Percentiles rank a stretch among this genome's conserved stretches.
Evolutionary conservation across 2,888 invertebrate species (phyloP).

Genomic region (Arctia plantaginis): DNA sequence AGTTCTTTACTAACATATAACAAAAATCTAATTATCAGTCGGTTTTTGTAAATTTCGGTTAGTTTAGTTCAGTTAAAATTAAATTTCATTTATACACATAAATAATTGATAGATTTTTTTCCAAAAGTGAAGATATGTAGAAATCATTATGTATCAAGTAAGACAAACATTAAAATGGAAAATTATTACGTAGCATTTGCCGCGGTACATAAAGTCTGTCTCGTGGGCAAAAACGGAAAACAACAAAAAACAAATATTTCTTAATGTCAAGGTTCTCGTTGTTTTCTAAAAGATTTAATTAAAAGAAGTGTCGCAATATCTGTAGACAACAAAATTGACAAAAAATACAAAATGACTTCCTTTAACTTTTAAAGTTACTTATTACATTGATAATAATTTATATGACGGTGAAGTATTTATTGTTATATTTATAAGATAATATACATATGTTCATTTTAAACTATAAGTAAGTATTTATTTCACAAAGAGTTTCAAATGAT

Average conservation of each 20-base stretch:
- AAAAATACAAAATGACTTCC: too few relatives aligned
- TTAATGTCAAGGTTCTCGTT: neutral
- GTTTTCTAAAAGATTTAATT: neutral
- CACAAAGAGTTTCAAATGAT: too few relatives aligned
- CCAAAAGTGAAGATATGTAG: neutral
- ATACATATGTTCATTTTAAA: too few relatives aligned
- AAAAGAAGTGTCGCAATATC: neutral
- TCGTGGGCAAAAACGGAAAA: neutral
- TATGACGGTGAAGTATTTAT: too few relatives aligned
- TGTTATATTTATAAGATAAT: too few relatives aligned
- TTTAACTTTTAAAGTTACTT: too few relatives aligned
- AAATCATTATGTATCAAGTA: neutral
- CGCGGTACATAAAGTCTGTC: neutral
- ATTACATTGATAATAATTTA: too few relatives aligned
- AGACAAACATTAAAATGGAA: neutral
- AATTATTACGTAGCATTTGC: neutral
- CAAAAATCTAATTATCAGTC: neutral
- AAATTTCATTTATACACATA: too few relatives aligned
- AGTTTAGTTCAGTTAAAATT: neutral
- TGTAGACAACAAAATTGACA: too few relatives aligned
- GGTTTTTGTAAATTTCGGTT: neutral
- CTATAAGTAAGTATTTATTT: too few relatives aligned
- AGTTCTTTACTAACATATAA: neutral
- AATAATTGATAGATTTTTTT: too few relatives aligned
- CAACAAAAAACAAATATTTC: neutral